Evolutionary conservation across 1,140 invertebrate genomes (phyloP).

Genomic region (Adoxophyes honmai): DNA sequence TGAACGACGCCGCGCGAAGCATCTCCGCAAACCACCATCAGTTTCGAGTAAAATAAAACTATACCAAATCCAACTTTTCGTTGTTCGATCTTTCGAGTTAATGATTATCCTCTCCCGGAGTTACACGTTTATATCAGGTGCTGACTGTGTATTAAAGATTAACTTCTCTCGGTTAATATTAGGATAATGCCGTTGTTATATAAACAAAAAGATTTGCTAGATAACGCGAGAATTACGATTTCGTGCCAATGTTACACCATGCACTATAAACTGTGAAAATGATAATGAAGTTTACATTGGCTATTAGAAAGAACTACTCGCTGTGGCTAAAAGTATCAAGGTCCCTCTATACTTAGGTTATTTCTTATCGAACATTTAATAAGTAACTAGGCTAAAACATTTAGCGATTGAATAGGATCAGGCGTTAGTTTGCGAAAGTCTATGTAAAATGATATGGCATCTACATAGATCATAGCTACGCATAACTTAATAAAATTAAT

Average conservation of each 20-base stretch:
- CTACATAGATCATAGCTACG: too few relatives aligned
- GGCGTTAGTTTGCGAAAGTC: too few relatives aligned
- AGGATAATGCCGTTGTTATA: slow-evolving; percentile 34
- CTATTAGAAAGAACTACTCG: background rate
- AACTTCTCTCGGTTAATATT: slow-evolving; percentile 38
- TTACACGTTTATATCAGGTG: slow-evolving; percentile 36
- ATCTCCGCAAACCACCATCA: slow-evolving; percentile 31
- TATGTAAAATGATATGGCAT: too few relatives aligned
- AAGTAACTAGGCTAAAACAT: too few relatives aligned
- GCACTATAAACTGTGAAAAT: slow-evolving; percentile 40
- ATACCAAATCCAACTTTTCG: background rate
- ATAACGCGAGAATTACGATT: slow-evolving; percentile 43
- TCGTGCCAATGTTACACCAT: slow-evolving; percentile 36
- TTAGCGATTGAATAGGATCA: too few relatives aligned
- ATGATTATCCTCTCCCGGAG: background rate
- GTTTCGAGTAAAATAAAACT: background rate
- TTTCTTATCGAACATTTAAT: too few relatives aligned
- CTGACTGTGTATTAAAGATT: slow-evolving; percentile 38
- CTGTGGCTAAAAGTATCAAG: background rate
- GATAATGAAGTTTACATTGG: slow-evolving; percentile 46
- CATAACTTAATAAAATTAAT: too few relatives aligned
- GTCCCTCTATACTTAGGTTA: background rate
- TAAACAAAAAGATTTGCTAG: slow-evolving; percentile 48
- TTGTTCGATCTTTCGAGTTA: background rate
- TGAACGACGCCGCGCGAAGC: slow-evolving; percentile 60